phyloP scores from a whole-genome alignment of 2,797 vertebrate genomes.

The Ptychadena robeensis region DNA sequence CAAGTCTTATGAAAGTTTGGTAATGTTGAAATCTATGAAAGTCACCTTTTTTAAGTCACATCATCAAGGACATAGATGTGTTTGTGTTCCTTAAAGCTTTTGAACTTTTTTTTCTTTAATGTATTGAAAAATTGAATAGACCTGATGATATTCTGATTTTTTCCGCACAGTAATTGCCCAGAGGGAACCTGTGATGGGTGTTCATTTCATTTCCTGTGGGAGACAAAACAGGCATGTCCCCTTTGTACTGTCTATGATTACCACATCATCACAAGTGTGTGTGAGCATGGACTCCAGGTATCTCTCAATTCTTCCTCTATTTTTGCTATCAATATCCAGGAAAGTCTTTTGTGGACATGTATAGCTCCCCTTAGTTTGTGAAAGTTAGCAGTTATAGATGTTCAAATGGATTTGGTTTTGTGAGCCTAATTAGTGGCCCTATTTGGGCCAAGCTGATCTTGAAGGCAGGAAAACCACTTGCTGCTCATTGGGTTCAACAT shows the following conservation, averaged over 20 bases:
- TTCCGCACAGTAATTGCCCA: conserved; percentile 81
- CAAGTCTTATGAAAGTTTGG: too few relatives aligned
- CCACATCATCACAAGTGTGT: conserved; percentile 86
- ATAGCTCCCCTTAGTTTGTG: background rate
- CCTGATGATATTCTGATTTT: background rate
- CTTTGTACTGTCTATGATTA: conserved; percentile 87
- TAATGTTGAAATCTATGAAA: too few relatives aligned
- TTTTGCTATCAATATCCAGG: background rate
- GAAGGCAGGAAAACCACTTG: background rate
- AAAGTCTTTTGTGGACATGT: background rate
- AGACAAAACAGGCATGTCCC: conserved; percentile 85
- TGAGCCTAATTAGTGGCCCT: too few relatives aligned
- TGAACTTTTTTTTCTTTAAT: too few relatives aligned
- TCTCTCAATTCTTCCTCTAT: background rate
- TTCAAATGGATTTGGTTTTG: background rate
- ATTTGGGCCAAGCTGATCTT: background rate
- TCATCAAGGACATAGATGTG: too few relatives aligned
- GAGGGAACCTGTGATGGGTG: conserved; percentile 96
- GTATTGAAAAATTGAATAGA: background rate
- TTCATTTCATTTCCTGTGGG: conserved; percentile 92
- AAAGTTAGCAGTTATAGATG: background rate
- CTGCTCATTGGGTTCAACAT: background rate
- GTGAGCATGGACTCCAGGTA: conserved; percentile 90
- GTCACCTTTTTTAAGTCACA: too few relatives aligned
- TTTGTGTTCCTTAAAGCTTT: too few relatives aligned